phyloP scores from a whole-genome alignment of 2,797 vertebrate species.

The Trematomus bernacchii region DNA sequence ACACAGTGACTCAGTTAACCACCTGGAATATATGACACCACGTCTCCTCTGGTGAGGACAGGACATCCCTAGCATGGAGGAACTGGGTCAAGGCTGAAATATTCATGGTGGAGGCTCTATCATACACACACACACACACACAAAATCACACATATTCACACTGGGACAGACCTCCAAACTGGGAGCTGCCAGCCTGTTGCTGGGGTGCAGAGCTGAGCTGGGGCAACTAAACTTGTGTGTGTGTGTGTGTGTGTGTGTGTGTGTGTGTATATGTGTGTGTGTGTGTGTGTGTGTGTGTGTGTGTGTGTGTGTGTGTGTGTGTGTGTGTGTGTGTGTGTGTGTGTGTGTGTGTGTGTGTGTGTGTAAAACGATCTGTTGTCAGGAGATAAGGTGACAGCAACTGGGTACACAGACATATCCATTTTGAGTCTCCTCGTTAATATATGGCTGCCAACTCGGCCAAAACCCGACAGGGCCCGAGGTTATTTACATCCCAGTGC shows the following conservation, averaged over 20 bases:
- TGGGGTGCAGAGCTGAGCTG: conserved; percentile 41
- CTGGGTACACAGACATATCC: conserved; percentile 50
- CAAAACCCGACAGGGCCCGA: conserved; percentile 32
- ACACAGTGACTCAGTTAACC: conserved; percentile 80
- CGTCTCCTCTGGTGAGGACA: conserved; percentile 75
- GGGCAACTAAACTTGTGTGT: conserved; percentile 37
- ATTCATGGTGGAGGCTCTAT: conserved; percentile 67
- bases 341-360: conserved; percentile 10
- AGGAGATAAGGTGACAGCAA: conserved; percentile 71
- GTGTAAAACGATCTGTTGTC: conserved; percentile 67
- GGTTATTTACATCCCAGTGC: conserved; percentile 40
- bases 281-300: conserved; percentile 20
- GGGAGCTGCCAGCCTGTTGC: conserved; percentile 57
- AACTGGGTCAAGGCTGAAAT: conserved; percentile 83
- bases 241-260: conserved; percentile 10
- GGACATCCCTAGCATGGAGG: conserved; percentile 75
- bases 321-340: conserved; percentile 16
- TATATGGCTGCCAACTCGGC: conserved; percentile 39
- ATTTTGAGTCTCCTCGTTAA: conserved; percentile 44
- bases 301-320: conserved; percentile 24
- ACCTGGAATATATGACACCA: conserved; percentile 80
- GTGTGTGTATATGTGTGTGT: conserved; percentile 25
- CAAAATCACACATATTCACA: conserved; percentile 21
- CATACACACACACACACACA: conserved; percentile 28
- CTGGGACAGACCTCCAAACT: conserved; percentile 57